Evolutionary conservation across 2,888 invertebrate genomes (phyloP), one percentile per base, ranked within the genome.

Genomic region (Magallana nippona): DNA sequence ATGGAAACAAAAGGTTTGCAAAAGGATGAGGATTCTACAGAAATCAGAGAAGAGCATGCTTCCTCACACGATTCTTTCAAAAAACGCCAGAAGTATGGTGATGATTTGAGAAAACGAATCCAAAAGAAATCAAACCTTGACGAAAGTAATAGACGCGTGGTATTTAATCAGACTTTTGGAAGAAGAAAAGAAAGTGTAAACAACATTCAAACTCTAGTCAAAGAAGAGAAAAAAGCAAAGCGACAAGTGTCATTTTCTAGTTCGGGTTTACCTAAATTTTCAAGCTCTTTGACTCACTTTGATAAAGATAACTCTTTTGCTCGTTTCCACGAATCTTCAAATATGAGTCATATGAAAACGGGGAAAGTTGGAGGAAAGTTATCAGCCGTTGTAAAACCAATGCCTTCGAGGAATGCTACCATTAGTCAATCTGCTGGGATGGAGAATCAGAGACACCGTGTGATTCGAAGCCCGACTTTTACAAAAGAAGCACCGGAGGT

Each of bases 401-500:
- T 80, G 57, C 55, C 57, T 22, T 71, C 71, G 0, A 71, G 15
- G 17, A 71, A 27, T 3, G 22, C 22, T 11, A 22, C 22, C 13
- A 13, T 1, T 27, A 13, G 22, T 71, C 32, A 71, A 3, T 71
- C 71, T 27, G 11, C 2, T 32, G 71, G 27, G 8, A 27, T 22
- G 3, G n/a, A 19, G 78, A 78, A 8, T n/a, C 10, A 32, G 1
- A 32, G 17, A 19, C 22, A 10, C 19, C 19, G 1, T 71, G 22
- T 82, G 3, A 27, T 19, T 8, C 55, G 82, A 71, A 82, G 56
- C 13, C 63, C 63, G 1, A 82, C 82, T 27, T 82, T 82, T 22
- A 71, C 63, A n/a, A 82, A 82, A 55, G 82, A 82, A n/a, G 60
- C 19, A 71, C 55, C 82, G 8, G 80, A 80, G 22, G 58, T 57